Evolutionary conservation across 2,113 vertebrate genomes (phyloP).

Genomic region (Cavia aperea): DNA sequence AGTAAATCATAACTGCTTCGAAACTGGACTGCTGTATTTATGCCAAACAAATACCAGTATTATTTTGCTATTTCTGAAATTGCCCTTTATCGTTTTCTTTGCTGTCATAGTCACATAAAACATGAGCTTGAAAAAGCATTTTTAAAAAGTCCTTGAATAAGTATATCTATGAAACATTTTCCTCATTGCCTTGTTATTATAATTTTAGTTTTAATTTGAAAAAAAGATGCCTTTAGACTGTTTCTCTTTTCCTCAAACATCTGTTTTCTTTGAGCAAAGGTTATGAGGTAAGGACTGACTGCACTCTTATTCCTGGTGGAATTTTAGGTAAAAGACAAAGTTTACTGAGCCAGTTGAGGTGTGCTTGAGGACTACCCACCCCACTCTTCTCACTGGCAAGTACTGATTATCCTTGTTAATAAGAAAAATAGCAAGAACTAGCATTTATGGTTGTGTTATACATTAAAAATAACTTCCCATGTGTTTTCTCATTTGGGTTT

Average conservation of each 20-base stretch:
- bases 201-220: neutral
- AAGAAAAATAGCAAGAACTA: neutral
- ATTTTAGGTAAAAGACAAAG: neutral
- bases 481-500: neutral
- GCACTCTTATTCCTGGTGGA: neutral
- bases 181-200: neutral
- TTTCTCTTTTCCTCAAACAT: neutral
- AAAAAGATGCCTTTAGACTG: neutral
- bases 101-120: constrained; percentile 24
- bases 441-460: neutral
- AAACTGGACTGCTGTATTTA: constrained; percentile 29
- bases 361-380: neutral
- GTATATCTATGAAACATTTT: neutral
- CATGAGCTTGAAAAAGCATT: constrained; percentile 3
- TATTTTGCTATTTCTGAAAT: neutral
- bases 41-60: constrained; percentile 40
- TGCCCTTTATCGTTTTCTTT: constrained; percentile 38
- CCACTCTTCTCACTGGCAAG: fast-evolving
- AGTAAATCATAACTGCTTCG: constrained; percentile 61
- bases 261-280: neutral
- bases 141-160: neutral
- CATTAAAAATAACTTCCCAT: neutral
- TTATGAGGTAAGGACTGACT: fast-evolving
- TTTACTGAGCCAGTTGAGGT: neutral
- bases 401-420: neutral